These are phyloP conservation scores for Empidonax alnorum DNA, from an alignment of 2,113 vertebrate genomes.

Conservation along the genomic window DNA sequence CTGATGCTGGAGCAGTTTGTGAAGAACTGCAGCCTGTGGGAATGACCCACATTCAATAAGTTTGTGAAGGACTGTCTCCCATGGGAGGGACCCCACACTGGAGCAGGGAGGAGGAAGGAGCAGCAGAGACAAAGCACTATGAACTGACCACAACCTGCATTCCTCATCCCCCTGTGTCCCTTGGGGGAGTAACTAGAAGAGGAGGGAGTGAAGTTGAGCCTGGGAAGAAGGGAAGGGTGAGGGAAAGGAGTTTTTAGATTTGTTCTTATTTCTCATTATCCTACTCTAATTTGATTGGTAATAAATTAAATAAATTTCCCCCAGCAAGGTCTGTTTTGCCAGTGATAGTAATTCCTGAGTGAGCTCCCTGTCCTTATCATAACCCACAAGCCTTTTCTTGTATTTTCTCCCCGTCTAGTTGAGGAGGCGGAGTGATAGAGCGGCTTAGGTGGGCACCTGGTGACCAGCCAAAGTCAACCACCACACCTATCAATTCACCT, in stretches of 20 bases:
- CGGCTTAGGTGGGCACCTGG: not conserved
- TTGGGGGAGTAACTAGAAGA: not conserved
- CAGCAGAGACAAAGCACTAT: not conserved
- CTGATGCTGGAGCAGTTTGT: not conserved
- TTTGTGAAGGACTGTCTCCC: not conserved
- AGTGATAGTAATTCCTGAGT: too few relatives aligned
- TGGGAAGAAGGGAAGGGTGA: not conserved
- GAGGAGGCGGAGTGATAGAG: not conserved
- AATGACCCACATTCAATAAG: not conserved
- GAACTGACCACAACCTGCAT: not conserved
- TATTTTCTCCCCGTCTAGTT: too few relatives aligned
- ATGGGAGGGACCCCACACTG: not conserved
- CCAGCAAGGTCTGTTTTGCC: not conserved
- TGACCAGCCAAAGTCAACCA: not conserved
- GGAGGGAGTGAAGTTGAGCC: not conserved
- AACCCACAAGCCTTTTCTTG: too few relatives aligned
- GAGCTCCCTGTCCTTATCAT: too few relatives aligned
- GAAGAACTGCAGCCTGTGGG: not conserved
- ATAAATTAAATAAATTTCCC: not conserved
- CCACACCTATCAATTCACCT: not conserved
- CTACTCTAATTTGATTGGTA: not conserved
- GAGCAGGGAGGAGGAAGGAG: not conserved
- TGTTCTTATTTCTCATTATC: not conserved
- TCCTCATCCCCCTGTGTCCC: not conserved
- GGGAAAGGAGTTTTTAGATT: not conserved